phyloP scores from a whole-genome alignment of 30 jellyfish, hydroid and myxozoan species.

The Mastigias papua region DNA sequence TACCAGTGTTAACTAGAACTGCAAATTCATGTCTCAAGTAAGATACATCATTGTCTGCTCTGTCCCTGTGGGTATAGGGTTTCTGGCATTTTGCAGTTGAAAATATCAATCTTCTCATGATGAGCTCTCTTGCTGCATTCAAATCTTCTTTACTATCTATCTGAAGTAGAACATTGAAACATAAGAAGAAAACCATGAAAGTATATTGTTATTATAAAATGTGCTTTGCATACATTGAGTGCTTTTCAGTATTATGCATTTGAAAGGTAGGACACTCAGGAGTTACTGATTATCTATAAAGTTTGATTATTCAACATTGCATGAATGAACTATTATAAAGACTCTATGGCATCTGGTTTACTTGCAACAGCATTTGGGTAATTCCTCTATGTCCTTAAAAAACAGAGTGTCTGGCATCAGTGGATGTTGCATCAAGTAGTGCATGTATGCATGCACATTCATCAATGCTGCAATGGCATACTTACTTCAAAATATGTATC shows the following conservation, averaged over 20 bases:
- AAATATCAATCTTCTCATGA: conserved; percentile 75
- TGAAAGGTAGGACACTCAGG: too few species aligned
- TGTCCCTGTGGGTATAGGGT: conserved; percentile 29
- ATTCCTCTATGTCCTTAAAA: too few species aligned
- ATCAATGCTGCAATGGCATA: not conserved
- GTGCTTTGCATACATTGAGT: too few species aligned
- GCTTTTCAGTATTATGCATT: too few species aligned
- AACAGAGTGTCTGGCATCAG: too few species aligned
- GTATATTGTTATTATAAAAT: too few species aligned
- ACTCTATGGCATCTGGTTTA: too few species aligned
- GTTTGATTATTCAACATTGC: too few species aligned
- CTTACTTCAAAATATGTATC: conserved; percentile 70
- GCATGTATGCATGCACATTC: not conserved
- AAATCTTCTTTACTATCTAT: conserved; percentile 41
- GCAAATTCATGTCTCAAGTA: conserved; percentile 54
- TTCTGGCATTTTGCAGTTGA: conserved; percentile 77
- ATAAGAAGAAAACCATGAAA: not conserved
- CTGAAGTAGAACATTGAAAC: conserved; percentile 5
- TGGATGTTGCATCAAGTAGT: too few species aligned
- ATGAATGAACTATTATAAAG: too few species aligned
- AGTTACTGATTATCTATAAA: too few species aligned
- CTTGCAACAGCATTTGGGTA: too few species aligned
- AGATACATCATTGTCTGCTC: conserved; percentile 11
- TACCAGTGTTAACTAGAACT: conserved; percentile 80
- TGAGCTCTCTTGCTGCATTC: conserved; percentile 67